phyloP scores from a whole-genome alignment of 2,797 vertebrate species.

The Bucorvus abyssinicus region DNA sequence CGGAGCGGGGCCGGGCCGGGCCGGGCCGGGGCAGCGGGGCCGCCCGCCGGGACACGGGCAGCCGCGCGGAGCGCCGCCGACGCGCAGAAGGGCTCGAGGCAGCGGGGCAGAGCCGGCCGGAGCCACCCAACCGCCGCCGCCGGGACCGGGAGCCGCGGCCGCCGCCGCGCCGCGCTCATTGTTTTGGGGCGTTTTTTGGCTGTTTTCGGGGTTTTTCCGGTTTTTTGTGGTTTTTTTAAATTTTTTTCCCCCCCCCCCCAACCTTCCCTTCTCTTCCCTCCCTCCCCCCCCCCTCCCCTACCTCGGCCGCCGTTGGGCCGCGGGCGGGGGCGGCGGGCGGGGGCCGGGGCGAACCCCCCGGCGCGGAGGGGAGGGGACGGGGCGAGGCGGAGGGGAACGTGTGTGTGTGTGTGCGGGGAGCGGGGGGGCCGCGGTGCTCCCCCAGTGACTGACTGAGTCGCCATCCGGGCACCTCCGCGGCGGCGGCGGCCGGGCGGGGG shows the following conservation, averaged over 20 bases:
- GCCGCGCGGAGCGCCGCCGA: conserved; percentile 55
- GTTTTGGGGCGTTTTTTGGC: conserved; percentile 38
- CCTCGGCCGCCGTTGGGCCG: conserved; percentile 45
- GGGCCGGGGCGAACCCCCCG: conserved; percentile 34
- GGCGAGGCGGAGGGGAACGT: conserved; percentile 13
- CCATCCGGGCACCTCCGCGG: conserved; percentile 62
- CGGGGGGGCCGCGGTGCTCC: conserved; percentile 50
- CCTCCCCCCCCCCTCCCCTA: background rate
- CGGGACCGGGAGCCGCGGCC: conserved; percentile 24
- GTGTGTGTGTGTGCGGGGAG: conserved; percentile 36
- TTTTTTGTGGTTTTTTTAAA: background rate
- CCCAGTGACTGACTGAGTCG: conserved; percentile 62
- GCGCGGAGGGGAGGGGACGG: conserved; percentile 64
- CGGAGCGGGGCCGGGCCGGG: conserved; percentile 63
- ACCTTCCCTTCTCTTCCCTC: too few relatives aligned
- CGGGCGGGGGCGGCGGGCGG: conserved; percentile 12
- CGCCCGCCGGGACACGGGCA: conserved; percentile 65
- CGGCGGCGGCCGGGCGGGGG: conserved; percentile 46
- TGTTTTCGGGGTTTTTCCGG: background rate
- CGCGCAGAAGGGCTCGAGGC: conserved; percentile 53
- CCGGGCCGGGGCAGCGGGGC: conserved; percentile 71
- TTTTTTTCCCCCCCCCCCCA: background rate
- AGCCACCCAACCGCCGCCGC: conserved; percentile 5
- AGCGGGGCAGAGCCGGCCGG: conserved; percentile 63
- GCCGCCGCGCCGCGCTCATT: conserved; percentile 61